Evolutionary conservation across 2,113 vertebrate genomes (phyloP).

Genomic region (Amblyornis subalaris): DNA sequence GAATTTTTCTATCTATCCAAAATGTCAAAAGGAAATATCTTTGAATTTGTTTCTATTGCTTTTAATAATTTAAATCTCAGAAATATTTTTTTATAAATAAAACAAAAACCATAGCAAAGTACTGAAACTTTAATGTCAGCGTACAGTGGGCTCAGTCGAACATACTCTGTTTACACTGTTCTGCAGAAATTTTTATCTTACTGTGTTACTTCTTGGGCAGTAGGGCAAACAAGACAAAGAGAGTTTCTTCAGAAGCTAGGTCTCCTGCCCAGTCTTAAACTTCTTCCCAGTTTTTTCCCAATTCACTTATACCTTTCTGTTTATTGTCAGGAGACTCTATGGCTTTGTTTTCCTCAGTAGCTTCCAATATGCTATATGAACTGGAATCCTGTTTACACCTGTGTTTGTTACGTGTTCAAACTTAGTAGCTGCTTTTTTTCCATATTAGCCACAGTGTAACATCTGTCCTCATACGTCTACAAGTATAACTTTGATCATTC

Average conservation of each 20-base stretch:
- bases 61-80: slow-evolving; percentile 60
- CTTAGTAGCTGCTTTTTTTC: neutral
- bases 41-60: slow-evolving; percentile 47
- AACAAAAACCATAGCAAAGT: slow-evolving; percentile 39
- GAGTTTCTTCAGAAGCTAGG: neutral
- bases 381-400: neutral
- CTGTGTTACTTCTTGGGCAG: neutral
- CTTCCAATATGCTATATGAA: neutral
- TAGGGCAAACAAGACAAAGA: neutral
- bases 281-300: neutral
- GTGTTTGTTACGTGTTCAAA: neutral
- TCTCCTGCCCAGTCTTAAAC: neutral
- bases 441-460: neutral
- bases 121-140: slow-evolving; percentile 44
- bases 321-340: neutral
- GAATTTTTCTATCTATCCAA: slow-evolving; percentile 23
- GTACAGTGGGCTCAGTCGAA: slow-evolving; percentile 6
- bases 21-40: slow-evolving; percentile 43
- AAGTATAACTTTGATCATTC: neutral
- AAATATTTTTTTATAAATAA: slow-evolving; percentile 62
- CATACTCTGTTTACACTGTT: neutral
- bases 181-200: slow-evolving; percentile 30
- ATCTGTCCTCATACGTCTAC: neutral
- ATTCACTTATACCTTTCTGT: neutral
- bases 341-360: neutral